Evolutionary conservation across 2,888 invertebrate genomes (phyloP), one percentile per base, ranked within the genome.

Genomic region (Drosophila aldrichi): DNA sequence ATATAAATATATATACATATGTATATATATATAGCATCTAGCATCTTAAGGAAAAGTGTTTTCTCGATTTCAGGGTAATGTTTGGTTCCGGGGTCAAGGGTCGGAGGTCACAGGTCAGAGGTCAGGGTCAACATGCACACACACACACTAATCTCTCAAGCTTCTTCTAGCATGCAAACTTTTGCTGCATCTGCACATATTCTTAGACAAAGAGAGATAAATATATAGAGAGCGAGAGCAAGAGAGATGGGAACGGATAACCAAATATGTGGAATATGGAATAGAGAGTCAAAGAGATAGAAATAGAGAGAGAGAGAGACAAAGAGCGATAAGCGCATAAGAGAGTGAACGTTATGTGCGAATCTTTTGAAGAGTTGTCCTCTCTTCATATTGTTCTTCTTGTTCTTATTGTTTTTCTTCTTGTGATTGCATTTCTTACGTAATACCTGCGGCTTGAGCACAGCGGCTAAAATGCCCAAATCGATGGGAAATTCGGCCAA

Each of bases 391-490:
- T 48, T n/a, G n/a, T n/a, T n/a, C n/a, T n/a, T 59, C 20, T 36
- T 22, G 10, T 51, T 57, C 25, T 20, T 48, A 22, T 32, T 51
- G 7, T 18, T 63, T 29, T 57, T 16, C 9, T 29, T 63, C 34
- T 57, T 16, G 40, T 34, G 9, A 16, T 51, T 54, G 48, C 61
- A 25, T 63, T 64, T 58, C 57, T 68, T 70, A 64, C 48, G 14
- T 71, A 85, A 91, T 93, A 93, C 93, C 93, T 93, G 93, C 70
- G 94, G 94, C 94, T 95, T 95, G 93, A 95, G 95, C 93, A 95
- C 95, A 94, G 95, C 95, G 95, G 96, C 95, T 94, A 96, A 95
- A 94, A 96, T 95, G 94, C 95, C 95, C 94, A 96, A 95, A 94
- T 95, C 95, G 93, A 95, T 95, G 93, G 96, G 95, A 94, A 95